Evolutionary conservation across 2,113 vertebrate genomes (phyloP).

Genomic region (Ophiodon elongatus): DNA sequence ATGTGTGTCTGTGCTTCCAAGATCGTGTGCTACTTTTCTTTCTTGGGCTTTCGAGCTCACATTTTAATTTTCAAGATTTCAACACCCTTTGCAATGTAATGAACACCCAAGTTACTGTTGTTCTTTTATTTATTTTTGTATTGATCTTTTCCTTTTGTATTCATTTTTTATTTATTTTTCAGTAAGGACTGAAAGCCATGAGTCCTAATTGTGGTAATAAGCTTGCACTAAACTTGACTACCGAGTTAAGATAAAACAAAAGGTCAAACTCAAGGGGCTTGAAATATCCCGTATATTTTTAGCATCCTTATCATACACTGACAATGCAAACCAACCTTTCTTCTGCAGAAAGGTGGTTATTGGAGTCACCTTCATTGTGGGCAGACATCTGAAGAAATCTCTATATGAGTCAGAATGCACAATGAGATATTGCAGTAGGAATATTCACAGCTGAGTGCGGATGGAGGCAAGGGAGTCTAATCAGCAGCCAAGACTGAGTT

Average conservation of each 20-base stretch:
- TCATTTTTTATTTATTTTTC: too few species aligned
- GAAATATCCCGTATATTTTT: neutral
- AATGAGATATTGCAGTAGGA: constrained; percentile 51
- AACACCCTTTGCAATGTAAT: neutral
- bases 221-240: neutral
- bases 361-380: constrained; percentile 62
- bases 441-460: constrained; percentile 52
- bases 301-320: neutral
- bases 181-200: neutral
- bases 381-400: constrained; percentile 57
- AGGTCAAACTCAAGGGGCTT: neutral
- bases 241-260: neutral
- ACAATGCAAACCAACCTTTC: neutral
- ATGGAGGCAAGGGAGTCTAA: constrained; percentile 55
- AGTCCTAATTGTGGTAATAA: neutral
- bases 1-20: neutral
- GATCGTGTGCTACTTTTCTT: neutral
- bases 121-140: neutral
- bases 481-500: constrained; percentile 43
- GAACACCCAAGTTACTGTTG: neutral
- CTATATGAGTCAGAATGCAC: constrained; percentile 49
- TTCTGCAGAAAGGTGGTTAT: constrained; percentile 6
- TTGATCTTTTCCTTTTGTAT: neutral
- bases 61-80: neutral
- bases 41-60: neutral